Percentiles rank a stretch among this genome's conserved stretches.
Conservation (phyloP, 2,888 invertebrate genomes). For the Hemistola chrysoprasaria region DNA sequence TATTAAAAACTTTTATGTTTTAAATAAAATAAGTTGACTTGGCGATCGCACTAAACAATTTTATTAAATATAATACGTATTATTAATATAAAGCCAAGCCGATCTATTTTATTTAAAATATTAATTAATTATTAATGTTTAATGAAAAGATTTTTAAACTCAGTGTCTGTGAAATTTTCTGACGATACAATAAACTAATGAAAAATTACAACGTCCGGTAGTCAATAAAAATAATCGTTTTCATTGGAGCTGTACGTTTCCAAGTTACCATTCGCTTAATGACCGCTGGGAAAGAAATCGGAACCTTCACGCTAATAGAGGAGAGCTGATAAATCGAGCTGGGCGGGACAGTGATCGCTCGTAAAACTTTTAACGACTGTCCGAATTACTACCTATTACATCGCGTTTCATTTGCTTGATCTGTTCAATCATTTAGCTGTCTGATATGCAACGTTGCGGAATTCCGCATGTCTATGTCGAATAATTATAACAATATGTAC, state of each 20-base stretch:
- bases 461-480: conserved; percentile 7
- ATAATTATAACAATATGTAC: too few species aligned
- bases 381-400: conserved; percentile 52
- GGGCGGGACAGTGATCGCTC: conserved; percentile 46
- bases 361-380: conserved; percentile 59
- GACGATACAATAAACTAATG: too few species aligned
- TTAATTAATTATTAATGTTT: too few species aligned
- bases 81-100: too few species aligned
- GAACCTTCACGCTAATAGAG: conserved; percentile 48
- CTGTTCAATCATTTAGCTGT: conserved; percentile 32
- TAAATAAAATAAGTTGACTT: too few species aligned
- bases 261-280: conserved; percentile 19
- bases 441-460: conserved; percentile 22
- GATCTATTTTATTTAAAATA: too few species aligned
- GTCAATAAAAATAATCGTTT: conserved; percentile 1
- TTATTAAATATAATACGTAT: too few species aligned
- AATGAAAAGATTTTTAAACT: too few species aligned
- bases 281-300: conserved; percentile 39
- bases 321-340: conserved; percentile 48
- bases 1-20: too few species aligned
- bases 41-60: too few species aligned
- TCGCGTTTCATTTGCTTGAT: conserved; percentile 39
- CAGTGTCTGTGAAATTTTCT: too few species aligned
- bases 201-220: too few species aligned
- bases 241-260: conserved; percentile 5